phyloP scores from a whole-genome alignment of 2,888 invertebrate species.

The Cosmia trapezina region DNA sequence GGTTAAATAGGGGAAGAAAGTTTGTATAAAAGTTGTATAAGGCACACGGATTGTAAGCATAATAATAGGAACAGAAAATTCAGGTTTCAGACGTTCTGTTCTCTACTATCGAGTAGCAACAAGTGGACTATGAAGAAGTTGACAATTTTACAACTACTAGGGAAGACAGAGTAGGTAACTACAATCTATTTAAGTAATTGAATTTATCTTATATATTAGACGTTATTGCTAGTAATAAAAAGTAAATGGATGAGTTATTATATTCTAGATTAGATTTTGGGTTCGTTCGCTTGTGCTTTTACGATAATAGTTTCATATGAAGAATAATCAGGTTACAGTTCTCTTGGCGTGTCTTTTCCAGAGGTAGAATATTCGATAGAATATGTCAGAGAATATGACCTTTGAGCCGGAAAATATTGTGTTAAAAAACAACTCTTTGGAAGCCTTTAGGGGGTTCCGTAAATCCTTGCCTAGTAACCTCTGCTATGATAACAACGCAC shows the following conservation, averaged over 20 bases:
- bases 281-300: conserved; percentile 38
- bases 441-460: conserved; percentile 7
- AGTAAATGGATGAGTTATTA: conserved; percentile 44
- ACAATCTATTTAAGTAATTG: conserved; percentile 32
- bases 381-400: neutral
- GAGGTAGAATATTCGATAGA: conserved; percentile 1
- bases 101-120: neutral
- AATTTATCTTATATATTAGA: conserved; percentile 37
- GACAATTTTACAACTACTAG: conserved; percentile 3
- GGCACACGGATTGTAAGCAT: no score
- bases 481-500: conserved; percentile 20
- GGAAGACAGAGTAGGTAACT: conserved; percentile 2
- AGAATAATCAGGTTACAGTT: conserved; percentile 11
- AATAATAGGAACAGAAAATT: neutral
- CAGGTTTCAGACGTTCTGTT: neutral
- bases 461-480: conserved; percentile 3
- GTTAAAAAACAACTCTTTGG: conserved; percentile 34
- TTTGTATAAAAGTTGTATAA: no score
- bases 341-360: neutral
- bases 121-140: neutral
- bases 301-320: conserved; percentile 33
- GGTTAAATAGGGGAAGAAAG: no score
- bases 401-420: conserved; percentile 11
- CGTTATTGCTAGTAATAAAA: conserved; percentile 46
- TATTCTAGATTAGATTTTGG: conserved; percentile 35